These are phyloP conservation scores for Baccha elongata DNA, from an alignment of 2,888 invertebrate genomes.

Conservation along the genomic window DNA sequence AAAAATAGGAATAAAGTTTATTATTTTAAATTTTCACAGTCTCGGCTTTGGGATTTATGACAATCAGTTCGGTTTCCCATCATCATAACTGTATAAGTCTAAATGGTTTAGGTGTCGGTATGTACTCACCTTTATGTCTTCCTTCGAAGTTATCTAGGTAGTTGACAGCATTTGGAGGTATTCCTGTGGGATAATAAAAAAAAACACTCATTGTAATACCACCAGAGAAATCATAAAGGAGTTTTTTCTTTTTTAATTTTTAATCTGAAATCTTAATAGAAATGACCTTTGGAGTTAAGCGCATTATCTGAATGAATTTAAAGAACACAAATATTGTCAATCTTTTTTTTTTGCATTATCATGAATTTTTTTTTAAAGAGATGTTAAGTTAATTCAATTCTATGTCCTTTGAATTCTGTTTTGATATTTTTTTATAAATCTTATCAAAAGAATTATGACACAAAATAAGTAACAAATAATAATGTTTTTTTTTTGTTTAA, in stretches of 20 bases:
- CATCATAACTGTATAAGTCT: constrained; percentile 43
- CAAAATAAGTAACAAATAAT: no score
- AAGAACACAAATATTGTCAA: no score
- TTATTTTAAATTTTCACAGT: constrained; percentile 71
- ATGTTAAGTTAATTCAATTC: no score
- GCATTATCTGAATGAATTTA: no score
- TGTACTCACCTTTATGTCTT: constrained; percentile 81
- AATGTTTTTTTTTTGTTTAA: no score
- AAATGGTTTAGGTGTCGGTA: no score
- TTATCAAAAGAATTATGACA: no score
- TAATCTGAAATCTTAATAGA: background rate
- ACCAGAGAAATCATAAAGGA: background rate
- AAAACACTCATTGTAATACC: constrained; percentile 55
- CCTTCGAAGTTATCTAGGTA: constrained; percentile 81
- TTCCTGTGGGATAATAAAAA: constrained; percentile 77
- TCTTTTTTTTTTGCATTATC: no score
- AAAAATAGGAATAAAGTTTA: constrained; percentile 51
- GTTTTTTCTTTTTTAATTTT: background rate
- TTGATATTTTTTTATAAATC: no score
- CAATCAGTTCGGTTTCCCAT: constrained; percentile 65
- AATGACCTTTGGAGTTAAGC: no score
- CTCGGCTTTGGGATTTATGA: constrained; percentile 56
- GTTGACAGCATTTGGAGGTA: constrained; percentile 82
- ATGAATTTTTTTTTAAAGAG: no score
- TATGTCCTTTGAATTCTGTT: no score